Conservation (phyloP, 2,113 vertebrate species). For the Ranitomeya variabilis region DNA sequence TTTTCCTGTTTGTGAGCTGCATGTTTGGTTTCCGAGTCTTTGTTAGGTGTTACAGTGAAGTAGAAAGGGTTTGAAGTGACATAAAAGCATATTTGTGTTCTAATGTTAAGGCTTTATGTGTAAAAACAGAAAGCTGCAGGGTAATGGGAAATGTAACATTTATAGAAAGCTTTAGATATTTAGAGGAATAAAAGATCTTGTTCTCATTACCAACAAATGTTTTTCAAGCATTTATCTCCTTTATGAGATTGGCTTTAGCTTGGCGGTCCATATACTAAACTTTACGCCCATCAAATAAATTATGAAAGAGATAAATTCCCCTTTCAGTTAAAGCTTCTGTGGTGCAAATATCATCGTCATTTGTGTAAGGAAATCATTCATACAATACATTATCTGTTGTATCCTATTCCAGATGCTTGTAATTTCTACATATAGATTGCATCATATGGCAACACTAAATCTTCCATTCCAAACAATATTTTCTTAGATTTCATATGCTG, state of each 20-base stretch:
- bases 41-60: constrained; percentile 46
- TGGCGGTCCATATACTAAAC: neutral
- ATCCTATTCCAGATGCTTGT: no score
- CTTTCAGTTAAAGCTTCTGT: neutral
- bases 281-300: neutral
- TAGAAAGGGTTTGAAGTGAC: constrained; percentile 28
- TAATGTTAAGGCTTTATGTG: constrained; percentile 48
- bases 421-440: no score
- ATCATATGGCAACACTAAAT: no score
- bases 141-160: constrained; percentile 26
- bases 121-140: neutral
- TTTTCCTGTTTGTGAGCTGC: constrained; percentile 50
- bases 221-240: constrained; percentile 13
- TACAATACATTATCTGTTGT: no score
- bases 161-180: constrained; percentile 1
- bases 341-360: neutral
- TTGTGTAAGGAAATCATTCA: neutral
- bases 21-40: constrained; percentile 40
- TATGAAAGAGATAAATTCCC: neutral
- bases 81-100: constrained; percentile 31
- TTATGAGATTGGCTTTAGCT: neutral
- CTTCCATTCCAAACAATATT: no score
- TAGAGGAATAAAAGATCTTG: neutral
- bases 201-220: constrained; percentile 25
- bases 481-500: no score